Percentiles rank a stretch among this genome's conserved stretches.
Conservation (phyloP, 2,888 invertebrate species). For the Acrocyrtus sp. region DNA sequence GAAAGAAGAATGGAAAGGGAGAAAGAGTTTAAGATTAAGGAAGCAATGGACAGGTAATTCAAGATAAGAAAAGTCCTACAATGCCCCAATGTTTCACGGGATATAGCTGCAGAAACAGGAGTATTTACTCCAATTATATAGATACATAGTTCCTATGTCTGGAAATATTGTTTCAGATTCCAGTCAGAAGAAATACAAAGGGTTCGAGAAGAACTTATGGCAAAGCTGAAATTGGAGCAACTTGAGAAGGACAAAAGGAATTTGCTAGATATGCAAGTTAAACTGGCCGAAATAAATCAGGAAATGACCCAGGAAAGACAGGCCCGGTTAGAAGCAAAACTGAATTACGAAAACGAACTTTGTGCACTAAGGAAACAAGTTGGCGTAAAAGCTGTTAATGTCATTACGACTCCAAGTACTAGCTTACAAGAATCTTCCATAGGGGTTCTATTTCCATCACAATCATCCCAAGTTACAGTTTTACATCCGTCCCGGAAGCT, state of each 20-base stretch:
- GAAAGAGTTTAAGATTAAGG: slow-evolving; percentile 32
- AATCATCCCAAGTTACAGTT: too few relatives aligned
- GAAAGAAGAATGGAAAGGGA: slow-evolving; percentile 29
- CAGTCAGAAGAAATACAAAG: slow-evolving; percentile 41
- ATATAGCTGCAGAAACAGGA: neutral
- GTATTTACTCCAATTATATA: neutral
- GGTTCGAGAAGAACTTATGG: slow-evolving; percentile 49
- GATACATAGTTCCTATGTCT: neutral
- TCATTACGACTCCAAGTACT: too few relatives aligned
- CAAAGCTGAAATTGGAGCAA: slow-evolving; percentile 42
- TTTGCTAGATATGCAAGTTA: slow-evolving; percentile 27
- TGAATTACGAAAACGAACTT: slow-evolving; percentile 35
- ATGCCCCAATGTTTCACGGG: neutral
- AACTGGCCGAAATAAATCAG: slow-evolving; percentile 34
- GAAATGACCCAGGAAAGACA: slow-evolving; percentile 49
- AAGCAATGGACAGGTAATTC: slow-evolving; percentile 39
- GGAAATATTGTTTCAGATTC: slow-evolving; percentile 39
- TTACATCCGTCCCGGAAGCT: too few relatives aligned
- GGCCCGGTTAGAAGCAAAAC: slow-evolving; percentile 46
- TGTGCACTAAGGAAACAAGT: slow-evolving; percentile 16
- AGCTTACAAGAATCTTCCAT: too few relatives aligned
- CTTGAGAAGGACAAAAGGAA: slow-evolving; percentile 54
- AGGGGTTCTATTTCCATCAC: too few relatives aligned
- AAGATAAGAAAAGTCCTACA: slow-evolving; percentile 3
- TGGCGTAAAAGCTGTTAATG: too few relatives aligned